phyloP scores from a whole-genome alignment of 2,797 vertebrate genomes.

The Percopsis omiscomaycus region DNA sequence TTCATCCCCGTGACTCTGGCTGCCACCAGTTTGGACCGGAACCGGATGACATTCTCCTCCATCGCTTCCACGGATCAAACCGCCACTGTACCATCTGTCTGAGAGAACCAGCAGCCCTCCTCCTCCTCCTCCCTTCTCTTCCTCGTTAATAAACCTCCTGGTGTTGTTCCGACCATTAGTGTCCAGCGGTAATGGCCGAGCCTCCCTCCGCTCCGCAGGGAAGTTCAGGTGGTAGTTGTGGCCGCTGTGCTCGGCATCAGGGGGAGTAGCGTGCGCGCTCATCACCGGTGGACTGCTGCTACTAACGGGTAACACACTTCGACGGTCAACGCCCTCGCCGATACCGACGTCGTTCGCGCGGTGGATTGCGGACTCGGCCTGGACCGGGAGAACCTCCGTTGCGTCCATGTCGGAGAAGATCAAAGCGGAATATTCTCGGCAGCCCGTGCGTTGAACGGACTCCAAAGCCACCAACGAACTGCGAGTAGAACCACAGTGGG shows the following conservation, averaged over 20 bases:
- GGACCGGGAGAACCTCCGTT: neutral
- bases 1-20: neutral
- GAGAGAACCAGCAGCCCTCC: neutral
- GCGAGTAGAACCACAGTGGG: neutral
- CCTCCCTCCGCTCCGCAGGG: conserved; percentile 10
- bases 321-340: neutral
- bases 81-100: neutral
- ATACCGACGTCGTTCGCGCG: neutral
- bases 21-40: conserved; percentile 25
- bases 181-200: neutral
- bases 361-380: neutral
- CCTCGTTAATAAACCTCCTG: neutral
- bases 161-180: neutral
- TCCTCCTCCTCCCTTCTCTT: conserved; percentile 4
- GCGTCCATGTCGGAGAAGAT: neutral
- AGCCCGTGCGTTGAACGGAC: neutral
- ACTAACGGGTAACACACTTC: neutral
- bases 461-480: neutral
- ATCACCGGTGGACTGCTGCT: neutral
- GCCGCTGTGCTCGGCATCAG: conserved; percentile 19
- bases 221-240: conserved; percentile 19
- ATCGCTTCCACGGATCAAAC: neutral
- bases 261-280: conserved; percentile 17
- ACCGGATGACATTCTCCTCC: neutral
- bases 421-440: neutral